These are phyloP conservation scores for Lasioglossum baleicum DNA, from an alignment of 1,140 invertebrate genomes.

Conservation along the genomic window DNA sequence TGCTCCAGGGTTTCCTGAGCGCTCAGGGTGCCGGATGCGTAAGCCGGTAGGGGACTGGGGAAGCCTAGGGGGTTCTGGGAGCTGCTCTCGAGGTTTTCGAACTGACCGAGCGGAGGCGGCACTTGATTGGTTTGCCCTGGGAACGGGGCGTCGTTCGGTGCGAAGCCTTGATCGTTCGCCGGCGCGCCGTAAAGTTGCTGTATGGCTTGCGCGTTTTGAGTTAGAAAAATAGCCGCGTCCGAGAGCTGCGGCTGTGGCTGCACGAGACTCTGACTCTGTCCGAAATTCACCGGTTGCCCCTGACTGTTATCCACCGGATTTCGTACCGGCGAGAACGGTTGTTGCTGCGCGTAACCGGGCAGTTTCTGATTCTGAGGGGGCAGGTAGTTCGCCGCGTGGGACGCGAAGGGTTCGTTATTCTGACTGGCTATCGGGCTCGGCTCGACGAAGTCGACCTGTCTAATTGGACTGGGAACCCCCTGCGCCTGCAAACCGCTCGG, in stretches of 20 bases:
- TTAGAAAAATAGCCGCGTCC: slow-evolving; percentile 73
- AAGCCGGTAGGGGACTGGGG: slow-evolving; percentile 61
- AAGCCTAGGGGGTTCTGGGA: slow-evolving; percentile 49
- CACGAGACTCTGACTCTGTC: slow-evolving; percentile 55
- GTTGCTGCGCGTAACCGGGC: slow-evolving; percentile 52
- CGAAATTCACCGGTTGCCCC: slow-evolving; percentile 6
- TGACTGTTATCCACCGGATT: neutral
- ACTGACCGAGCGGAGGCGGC: slow-evolving; percentile 48
- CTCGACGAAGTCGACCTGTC: slow-evolving; percentile 63
- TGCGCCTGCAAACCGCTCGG: slow-evolving; percentile 46
- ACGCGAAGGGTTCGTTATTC: slow-evolving; percentile 73
- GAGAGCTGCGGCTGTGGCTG: slow-evolving; percentile 68
- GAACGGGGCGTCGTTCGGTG: slow-evolving; percentile 64
- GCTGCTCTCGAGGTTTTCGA: slow-evolving; percentile 45
- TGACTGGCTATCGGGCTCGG: slow-evolving; percentile 74
- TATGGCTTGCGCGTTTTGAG: slow-evolving; percentile 75
- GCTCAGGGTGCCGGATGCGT: slow-evolving; percentile 71
- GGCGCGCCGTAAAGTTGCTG: slow-evolving; percentile 72
- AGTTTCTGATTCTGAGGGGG: slow-evolving; percentile 76
- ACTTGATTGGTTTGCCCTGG: slow-evolving; percentile 52
- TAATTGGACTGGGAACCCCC: slow-evolving; percentile 65
- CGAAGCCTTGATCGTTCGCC: slow-evolving; percentile 69
- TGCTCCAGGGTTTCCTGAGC: slow-evolving; percentile 67
- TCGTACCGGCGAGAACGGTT: slow-evolving; percentile 54
- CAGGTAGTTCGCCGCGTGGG: slow-evolving; percentile 73